Base-by-base conservation (phyloP, 2,797 vertebrate genomes). In the Lophura swinhoii region DNA sequence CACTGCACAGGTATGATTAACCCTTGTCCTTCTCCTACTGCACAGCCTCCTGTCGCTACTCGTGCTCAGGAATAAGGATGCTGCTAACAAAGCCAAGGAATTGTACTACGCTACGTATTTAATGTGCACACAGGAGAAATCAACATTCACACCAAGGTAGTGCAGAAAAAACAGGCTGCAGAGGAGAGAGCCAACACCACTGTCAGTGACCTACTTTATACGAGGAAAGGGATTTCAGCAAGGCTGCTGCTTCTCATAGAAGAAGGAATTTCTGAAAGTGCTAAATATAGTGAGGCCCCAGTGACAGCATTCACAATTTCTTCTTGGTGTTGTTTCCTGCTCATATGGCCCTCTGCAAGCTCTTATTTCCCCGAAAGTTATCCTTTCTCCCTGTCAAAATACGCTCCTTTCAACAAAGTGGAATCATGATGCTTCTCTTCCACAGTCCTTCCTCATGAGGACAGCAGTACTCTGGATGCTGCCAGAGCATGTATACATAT, bases 391-490 rank as follows among this genome's bases (percentile, higher is more conserved):
- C 10, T n/a, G 77, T 26, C 71, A 84, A 88, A 86, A 73, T 2
- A 71, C 0, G n/a, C 39, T 94, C 55, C 77, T 79, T 90, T 92
- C 79, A 95, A 64, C 73, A 64, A 39, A 64, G 60, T 28, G 49
- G 59, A 87, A 92, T 48, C 37, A 78, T 58, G 67, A 29, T 66
- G 63, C 55, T 76, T 78, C 84, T 88, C 75, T 84, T 86, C 71
- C 58, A 74, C 81, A 58, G 13, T 29, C 56, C 44, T 75, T 74
- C 62, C 55, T 90, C 75, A 13, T 0, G 41, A 90, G 71, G 90
- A 95, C 83, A 93, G 87, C 58, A 85, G 41, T 26, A 49, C 28
- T 84, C 89, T 91, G 91, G 91, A 93, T 35, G 26, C 76, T 94
- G 89, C 43, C 87, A 92, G 29, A 73, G 39, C 82, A 84, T 1